phyloP scores from a whole-genome alignment of 2,113 vertebrate genomes.

The Cyanistes caeruleus region DNA sequence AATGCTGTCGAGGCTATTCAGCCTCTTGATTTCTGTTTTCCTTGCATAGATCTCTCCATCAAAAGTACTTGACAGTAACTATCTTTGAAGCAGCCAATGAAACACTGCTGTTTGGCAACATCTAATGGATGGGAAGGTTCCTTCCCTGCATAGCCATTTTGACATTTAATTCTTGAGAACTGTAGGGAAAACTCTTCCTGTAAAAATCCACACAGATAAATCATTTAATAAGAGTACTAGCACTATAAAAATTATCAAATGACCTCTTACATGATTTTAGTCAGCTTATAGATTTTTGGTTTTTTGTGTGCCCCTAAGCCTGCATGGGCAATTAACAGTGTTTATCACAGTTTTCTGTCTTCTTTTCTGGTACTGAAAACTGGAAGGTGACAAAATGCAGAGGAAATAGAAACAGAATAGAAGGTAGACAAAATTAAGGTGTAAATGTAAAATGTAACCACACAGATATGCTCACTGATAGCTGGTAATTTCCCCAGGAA shows the following conservation, averaged over 20 bases:
- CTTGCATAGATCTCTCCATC: not conserved
- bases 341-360: not conserved
- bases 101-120: not conserved
- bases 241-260: not conserved
- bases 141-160: not conserved
- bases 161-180: not conserved
- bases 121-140: accelerated
- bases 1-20: not conserved
- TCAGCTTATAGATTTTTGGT: not conserved
- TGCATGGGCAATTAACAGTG: not conserved
- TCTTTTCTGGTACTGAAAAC: not conserved
- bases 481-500: not conserved
- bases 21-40: conserved; percentile 1
- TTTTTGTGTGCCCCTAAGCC: not conserved
- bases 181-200: not conserved
- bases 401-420: not conserved
- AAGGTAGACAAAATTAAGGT: not conserved
- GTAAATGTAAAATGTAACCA: not conserved
- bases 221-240: not conserved
- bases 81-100: not conserved
- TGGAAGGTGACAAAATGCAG: not conserved
- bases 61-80: not conserved
- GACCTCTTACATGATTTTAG: not conserved
- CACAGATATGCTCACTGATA: not conserved
- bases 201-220: not conserved